A percentile compares a stretch with the other conserved stretches of the same genome.
phyloP scores from a whole-genome alignment of 2,797 vertebrate species.

The Scyliorhinus canicula region DNA sequence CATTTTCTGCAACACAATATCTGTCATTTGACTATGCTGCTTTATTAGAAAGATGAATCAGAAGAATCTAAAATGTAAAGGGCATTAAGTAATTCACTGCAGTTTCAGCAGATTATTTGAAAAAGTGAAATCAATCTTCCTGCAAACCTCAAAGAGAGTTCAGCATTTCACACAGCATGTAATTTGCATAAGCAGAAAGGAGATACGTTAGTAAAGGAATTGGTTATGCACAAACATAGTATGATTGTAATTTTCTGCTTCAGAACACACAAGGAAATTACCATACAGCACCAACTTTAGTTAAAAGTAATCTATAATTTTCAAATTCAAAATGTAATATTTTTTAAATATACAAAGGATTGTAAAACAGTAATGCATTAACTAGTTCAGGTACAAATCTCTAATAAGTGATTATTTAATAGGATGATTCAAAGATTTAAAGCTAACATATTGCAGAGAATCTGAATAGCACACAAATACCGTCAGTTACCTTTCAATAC shows the following conservation, averaged over 20 bases:
- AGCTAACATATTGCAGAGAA: not conserved
- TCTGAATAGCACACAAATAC: not conserved
- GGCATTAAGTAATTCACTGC: slow-evolving; percentile 8
- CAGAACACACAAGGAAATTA: slow-evolving; percentile 24
- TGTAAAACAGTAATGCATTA: not conserved
- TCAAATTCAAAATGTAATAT: not conserved
- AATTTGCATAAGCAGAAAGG: not conserved
- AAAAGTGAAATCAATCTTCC: slow-evolving; percentile 8
- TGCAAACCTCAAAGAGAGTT: slow-evolving; percentile 22
- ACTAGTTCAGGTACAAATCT: not conserved
- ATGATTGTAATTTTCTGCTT: slow-evolving; percentile 34
- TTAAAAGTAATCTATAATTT: slow-evolving; percentile 17
- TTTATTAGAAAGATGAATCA: not conserved
- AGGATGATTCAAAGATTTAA: not conserved
- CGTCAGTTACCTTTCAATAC: not conserved
- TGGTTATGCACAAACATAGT: slow-evolving; percentile 12
- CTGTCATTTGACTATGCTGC: not conserved
- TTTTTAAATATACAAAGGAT: not conserved
- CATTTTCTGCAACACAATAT: not conserved
- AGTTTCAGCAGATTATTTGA: slow-evolving; percentile 2
- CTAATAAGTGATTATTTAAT: not conserved
- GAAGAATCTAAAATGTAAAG: not conserved
- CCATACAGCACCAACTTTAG: not conserved
- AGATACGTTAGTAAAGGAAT: slow-evolving; percentile 15
- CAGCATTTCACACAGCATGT: not conserved